Conservation (phyloP, 2,888 invertebrate species). For the Cabera pusaria region DNA sequence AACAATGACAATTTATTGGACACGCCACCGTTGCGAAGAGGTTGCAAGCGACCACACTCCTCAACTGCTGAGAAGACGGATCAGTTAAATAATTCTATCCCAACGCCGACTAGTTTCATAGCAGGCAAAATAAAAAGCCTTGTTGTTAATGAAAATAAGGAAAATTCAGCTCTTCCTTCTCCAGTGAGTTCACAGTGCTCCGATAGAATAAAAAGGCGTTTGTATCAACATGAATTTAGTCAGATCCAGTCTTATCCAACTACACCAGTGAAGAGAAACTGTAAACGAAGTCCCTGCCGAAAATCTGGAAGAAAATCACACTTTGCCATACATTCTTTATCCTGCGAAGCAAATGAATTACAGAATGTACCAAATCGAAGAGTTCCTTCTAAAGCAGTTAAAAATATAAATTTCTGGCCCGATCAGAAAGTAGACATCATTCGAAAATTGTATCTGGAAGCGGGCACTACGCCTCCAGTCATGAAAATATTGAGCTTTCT, state of each 20-base stretch:
- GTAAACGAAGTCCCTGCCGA: slow-evolving; percentile 57
- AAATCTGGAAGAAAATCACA: slow-evolving; percentile 62
- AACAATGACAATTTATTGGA: slow-evolving; percentile 34
- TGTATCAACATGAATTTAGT: slow-evolving; percentile 39
- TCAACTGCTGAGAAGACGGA: slow-evolving; percentile 43
- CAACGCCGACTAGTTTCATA: slow-evolving; percentile 70
- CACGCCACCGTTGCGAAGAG: slow-evolving; percentile 56
- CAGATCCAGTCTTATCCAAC: slow-evolving; percentile 57
- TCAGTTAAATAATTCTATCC: slow-evolving; percentile 36
- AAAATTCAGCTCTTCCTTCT: slow-evolving; percentile 38
- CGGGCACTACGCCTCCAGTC: slow-evolving; percentile 54
- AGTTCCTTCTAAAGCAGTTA: slow-evolving; percentile 38
- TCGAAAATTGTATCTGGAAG: slow-evolving; percentile 53
- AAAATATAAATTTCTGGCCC: slow-evolving; percentile 52
- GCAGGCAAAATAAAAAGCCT: slow-evolving; percentile 66
- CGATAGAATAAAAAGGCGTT: slow-evolving; percentile 33
- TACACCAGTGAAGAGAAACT: slow-evolving; percentile 69
- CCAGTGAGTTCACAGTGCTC: slow-evolving; percentile 30
- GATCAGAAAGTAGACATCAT: slow-evolving; percentile 71
- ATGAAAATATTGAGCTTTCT: slow-evolving; percentile 63
- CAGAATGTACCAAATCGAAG: slow-evolving; percentile 44
- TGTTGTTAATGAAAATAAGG: slow-evolving; percentile 61
- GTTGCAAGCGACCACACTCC: slow-evolving; percentile 59
- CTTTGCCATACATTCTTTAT: slow-evolving; percentile 65
- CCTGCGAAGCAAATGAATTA: slow-evolving; percentile 59